Evolutionary conservation across 1,140 invertebrate genomes (phyloP).

Genomic region (Scylla paramamosain): DNA sequence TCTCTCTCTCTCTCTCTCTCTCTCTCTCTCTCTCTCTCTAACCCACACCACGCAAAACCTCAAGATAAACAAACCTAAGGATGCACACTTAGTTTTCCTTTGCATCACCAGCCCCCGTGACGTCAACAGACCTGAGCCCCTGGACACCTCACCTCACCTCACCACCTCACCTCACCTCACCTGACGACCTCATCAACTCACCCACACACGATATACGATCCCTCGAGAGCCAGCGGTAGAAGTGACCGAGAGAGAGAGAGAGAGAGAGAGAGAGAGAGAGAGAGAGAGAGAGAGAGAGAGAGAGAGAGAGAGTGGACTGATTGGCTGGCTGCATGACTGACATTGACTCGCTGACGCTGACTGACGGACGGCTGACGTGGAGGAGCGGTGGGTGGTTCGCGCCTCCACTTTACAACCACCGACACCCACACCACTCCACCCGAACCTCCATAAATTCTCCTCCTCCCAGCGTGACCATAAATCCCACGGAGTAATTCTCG

Average conservation of each 20-base stretch:
- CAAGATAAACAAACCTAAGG: no score
- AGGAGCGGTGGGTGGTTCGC: neutral
- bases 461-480: constrained; percentile 3
- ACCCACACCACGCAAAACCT: no score
- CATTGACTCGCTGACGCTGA: neutral
- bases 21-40: no score
- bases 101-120: no score
- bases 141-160: neutral
- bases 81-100: no score
- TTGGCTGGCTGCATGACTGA: neutral
- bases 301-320: neutral
- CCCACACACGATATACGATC: neutral
- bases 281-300: no score
- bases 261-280: no score
- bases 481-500: neutral
- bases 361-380: neutral
- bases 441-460: neutral
- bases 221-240: no score
- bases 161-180: neutral
- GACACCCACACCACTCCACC: neutral
- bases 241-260: no score
- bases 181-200: neutral
- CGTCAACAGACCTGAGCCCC: neutral
- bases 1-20: no score
- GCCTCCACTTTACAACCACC: neutral